These are phyloP conservation scores for Amphiprion ocellaris DNA, from an alignment of 2,113 vertebrate genomes.

Conservation along the genomic window DNA sequence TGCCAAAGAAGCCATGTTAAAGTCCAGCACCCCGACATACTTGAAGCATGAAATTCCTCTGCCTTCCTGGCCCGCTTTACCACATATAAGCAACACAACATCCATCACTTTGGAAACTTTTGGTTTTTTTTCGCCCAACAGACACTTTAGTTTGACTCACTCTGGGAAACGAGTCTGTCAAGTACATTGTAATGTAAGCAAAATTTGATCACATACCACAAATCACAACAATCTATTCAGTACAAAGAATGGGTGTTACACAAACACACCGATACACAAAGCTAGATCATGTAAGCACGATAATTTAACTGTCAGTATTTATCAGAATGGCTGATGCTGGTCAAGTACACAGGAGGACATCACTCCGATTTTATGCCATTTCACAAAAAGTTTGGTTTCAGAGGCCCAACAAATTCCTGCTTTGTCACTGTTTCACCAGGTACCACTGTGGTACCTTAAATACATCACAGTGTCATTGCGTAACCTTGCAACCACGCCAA, in stretches of 20 bases:
- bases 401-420: not conserved
- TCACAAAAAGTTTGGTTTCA: not conserved
- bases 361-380: constrained; percentile 2
- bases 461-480: constrained; percentile 11
- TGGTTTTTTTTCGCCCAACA: constrained; percentile 9
- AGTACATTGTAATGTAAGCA: constrained; percentile 61
- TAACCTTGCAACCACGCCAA: not conserved
- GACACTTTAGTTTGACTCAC: constrained; percentile 36
- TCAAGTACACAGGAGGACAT: constrained; percentile 42
- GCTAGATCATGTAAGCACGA: constrained; percentile 38
- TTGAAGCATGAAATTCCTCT: constrained; percentile 53
- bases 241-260: constrained; percentile 44
- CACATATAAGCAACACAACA: constrained; percentile 55
- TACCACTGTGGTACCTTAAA: constrained; percentile 30
- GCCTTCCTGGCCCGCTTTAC: constrained; percentile 32
- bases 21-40: constrained; percentile 38
- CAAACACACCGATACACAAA: constrained; percentile 59
- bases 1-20: constrained; percentile 35
- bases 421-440: constrained; percentile 10
- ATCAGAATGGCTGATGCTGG: constrained; percentile 45
- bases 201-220: constrained; percentile 53
- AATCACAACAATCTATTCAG: constrained; percentile 52
- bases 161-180: constrained; percentile 52
- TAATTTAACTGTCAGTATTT: constrained; percentile 47
- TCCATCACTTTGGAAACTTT: constrained; percentile 43